Base-by-base conservation (phyloP, 1,140 invertebrate genomes). In the Zeugodacus cucurbitae region DNA sequence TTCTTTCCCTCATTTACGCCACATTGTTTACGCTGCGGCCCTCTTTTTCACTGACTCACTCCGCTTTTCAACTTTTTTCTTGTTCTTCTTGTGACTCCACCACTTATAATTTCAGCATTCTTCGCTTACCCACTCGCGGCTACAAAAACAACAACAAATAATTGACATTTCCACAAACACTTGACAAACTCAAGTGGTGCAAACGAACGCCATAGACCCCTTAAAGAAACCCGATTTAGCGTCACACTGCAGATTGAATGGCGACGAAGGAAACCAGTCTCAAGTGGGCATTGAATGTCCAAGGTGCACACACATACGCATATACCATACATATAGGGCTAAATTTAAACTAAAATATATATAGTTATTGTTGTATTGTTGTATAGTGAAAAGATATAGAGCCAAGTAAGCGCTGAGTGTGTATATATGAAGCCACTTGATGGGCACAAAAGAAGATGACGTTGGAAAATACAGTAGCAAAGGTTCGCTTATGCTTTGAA, bases 101-200 rank as follows among this genome's bases (percentile, higher is more conserved):
- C 74, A 82, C 74, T 82, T 48, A 82, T 82, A 48, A 48, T 26
- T 48, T 48, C 41, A 74, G 67, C 34, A 26, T 82, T 82, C n/a
- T 82, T 82, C n/a, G 20, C n/a, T 26, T 82, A 4, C 74, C 74
- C 48, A 41, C 41, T 22, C 34, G 74, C 44, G 41, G 48, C 48
- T 26, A 10, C 11, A 44, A 82, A 10, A 22, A 1, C 22, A 82
- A 26, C 29, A 82, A 82, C 6, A 62, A 82, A 82, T 82, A 82
- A 82, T 82, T 82, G 74, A 82, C 74, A 82, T 41, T 82, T 41
- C 74, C 74, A 82, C 74, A 82, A 82, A 82, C 41, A 82, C 74
- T 82, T 82, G 74, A 82, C 74, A 48, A 82, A 48, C 41, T 82
- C 74, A 82, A 82, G 74, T 82, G 74, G 74, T 48, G 74, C 74